Conservation (phyloP, 2,113 vertebrate genomes). For the Stegostoma tigrinum region DNA sequence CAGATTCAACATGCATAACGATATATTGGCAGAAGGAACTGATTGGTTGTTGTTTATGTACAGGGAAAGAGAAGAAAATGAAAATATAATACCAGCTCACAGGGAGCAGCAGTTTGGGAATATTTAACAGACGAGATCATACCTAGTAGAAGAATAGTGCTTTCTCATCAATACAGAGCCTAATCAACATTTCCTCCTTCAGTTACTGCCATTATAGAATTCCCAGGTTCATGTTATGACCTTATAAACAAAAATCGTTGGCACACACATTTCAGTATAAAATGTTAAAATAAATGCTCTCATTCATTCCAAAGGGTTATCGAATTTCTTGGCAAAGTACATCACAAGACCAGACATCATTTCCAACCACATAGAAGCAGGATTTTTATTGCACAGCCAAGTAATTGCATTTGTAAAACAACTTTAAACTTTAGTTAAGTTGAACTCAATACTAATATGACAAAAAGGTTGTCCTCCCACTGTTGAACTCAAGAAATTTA, state of each 20-base stretch:
- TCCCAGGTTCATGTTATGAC: background rate
- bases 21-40: background rate
- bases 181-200: background rate
- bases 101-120: background rate
- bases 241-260: background rate
- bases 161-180: background rate
- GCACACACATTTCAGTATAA: background rate
- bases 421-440: background rate
- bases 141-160: background rate
- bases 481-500: background rate
- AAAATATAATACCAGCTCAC: background rate
- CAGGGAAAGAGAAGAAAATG: background rate
- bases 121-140: background rate
- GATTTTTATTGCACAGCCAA: background rate
- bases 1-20: background rate
- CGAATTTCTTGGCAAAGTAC: background rate
- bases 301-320: background rate
- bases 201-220: background rate
- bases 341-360: background rate
- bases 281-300: background rate
- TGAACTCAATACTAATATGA: background rate
- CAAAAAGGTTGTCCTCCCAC: background rate
- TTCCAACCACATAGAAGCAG: background rate
- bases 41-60: background rate
- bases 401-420: background rate